These are phyloP conservation scores for Venusia cambrica DNA, from an alignment of 2,888 invertebrate genomes.

Conservation along the genomic window DNA sequence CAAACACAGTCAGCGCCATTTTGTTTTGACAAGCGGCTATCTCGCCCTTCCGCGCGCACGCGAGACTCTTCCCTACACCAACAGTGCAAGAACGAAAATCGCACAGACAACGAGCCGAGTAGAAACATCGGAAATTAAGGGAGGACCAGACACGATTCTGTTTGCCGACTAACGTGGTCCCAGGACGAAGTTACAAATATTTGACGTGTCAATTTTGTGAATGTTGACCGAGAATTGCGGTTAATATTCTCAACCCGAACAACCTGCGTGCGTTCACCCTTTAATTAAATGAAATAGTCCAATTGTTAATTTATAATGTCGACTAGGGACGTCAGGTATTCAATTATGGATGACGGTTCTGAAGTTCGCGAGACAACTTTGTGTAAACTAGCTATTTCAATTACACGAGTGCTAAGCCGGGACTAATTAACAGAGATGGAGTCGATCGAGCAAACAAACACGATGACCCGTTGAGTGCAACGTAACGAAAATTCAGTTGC, in stretches of 20 bases:
- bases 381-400: conserved; percentile 30
- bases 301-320: conserved; percentile 69
- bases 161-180: conserved; percentile 80
- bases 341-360: conserved; percentile 41
- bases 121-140: conserved; percentile 80
- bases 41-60: conserved; percentile 38
- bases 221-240: conserved; percentile 81
- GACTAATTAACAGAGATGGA: conserved; percentile 27
- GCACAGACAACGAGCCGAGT: conserved; percentile 40
- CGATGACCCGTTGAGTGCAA: conserved; percentile 33
- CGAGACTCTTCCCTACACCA: conserved; percentile 50
- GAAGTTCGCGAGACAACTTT: conserved; percentile 27
- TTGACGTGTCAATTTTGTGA: conserved; percentile 82
- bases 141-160: conserved; percentile 79
- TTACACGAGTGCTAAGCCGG: conserved; percentile 25
- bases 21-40: conserved; percentile 79
- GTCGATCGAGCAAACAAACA: conserved; percentile 28
- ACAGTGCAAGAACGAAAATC: conserved; percentile 46
- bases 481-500: conserved; percentile 43
- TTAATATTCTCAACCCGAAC: conserved; percentile 76
- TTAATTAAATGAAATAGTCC: conserved; percentile 78
- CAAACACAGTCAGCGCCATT: conserved; percentile 80
- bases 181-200: conserved; percentile 81
- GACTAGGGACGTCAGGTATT: conserved; percentile 45
- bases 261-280: conserved; percentile 62